Base-by-base conservation (phyloP, 2,888 invertebrate genomes). In the Aspidiotus destructor region DNA sequence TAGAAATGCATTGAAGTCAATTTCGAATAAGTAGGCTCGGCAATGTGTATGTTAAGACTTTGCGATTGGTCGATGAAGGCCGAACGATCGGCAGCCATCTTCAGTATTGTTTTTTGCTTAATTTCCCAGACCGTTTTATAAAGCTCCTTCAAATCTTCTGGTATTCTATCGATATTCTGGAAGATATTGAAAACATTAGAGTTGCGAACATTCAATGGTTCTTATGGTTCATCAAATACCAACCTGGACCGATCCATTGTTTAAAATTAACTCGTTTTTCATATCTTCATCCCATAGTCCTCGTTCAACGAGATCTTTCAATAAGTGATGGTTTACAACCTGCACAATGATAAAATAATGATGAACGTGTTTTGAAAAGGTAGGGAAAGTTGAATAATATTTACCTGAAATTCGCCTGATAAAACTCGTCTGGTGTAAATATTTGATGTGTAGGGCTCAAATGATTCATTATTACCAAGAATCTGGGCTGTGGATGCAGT, bases 401-500 rank as follows among this genome's bases (percentile, higher is more conserved):
- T 60, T 73, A 85, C 79, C 80, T 81, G 75, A 76, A 96, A 97
- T 80, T 97, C 96, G 0, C 98, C 98, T 5, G 95, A 95, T 7
- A 97, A 80, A 0, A 99, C 98, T 57, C 74, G 68, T 73, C 98
- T 81, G 17, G 89, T 87, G 78, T 98, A 99, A 74, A 99, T 92
- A 76, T 99, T 99, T 48, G 92, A 95, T 0, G 97, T 98, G 78
- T 97, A 99, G 0, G 99, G 93, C 78, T 99, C 99, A 75, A 97
- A 89, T 0, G 96, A 92, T 78, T 99, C 98, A 77, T 98, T 99
- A 77, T 99, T 99, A 16, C 99, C 99, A 58, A 99, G 84, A 75
- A 99, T 99, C 80, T 99, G 98, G 3, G 99, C 98, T 0, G 98
- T 99, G 1, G 97, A 96, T 9, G 98, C 97, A 7, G 98, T 99